Evolutionary conservation across 2,797 vertebrate genomes (phyloP), one percentile per base, ranked within the genome.

Genomic region (Ctenosaura bakeri): DNA sequence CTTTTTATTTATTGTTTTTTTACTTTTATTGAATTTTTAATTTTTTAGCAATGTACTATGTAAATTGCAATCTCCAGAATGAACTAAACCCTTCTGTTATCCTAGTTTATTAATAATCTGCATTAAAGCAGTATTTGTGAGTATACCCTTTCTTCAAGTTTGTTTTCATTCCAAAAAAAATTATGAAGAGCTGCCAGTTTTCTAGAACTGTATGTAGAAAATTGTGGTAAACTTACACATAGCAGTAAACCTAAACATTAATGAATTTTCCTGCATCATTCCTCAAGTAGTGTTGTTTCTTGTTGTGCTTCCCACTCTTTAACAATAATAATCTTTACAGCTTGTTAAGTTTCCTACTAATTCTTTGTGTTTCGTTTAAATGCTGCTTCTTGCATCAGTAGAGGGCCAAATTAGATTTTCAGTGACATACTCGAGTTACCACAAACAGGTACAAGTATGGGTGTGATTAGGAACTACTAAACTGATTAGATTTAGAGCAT

Each of bases 101-200:
- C 50, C 54, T 77, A 77, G 22, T 73, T 82, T 82, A 52, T 82
- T 69, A 88, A 81, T 12, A 56, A 42, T 78, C 66, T 86, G 59
- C 52, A 62, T 46, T 46, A 82, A 82, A 73, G 35, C 79, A 88
- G 78, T 82, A 88, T 88, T 82, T 88, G 79, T 88, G 32, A 81
- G 42, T 66, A 32, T 89, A 89, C n/a, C 56, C 29, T 77, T 52
- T 89, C 88, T 76, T 89, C 54, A 84, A 73, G 62, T 52, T 77
- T 78, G 56, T 77, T 89, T 89, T 78, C 59, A 73, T 88, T 62
- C 1, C 26, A 50, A 83, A 83, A 83, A 6, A 20, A 1, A 18
- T 32, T 9, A 20, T 35, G 52, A 77, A 35, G 26, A 50, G 38
- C 56, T 35, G 13, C 42, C 73, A 35, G 20, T 77, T 84, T 66